Evolutionary conservation across 1,140 invertebrate genomes (phyloP).

Genomic region (Daktulosphaira vitifoliae): DNA sequence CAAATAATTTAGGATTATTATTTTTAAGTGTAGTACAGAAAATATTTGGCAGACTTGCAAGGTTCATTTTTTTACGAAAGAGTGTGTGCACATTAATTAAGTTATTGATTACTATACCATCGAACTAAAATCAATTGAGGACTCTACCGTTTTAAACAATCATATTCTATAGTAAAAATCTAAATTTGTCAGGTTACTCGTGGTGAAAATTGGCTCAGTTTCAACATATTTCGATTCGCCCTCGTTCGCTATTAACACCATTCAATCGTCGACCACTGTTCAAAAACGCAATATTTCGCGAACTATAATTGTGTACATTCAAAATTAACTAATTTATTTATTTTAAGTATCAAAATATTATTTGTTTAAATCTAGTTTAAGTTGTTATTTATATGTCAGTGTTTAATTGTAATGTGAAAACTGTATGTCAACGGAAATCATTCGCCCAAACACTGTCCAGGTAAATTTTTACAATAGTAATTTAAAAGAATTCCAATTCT

Average conservation of each 20-base stretch:
- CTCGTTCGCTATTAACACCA: conserved; percentile 30
- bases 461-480: no score
- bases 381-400: background rate
- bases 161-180: conserved; percentile 30
- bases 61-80: no score
- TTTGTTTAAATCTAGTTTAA: no score
- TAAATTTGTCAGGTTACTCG: conserved; percentile 32
- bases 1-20: no score
- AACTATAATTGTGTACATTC: conserved; percentile 21
- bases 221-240: conserved; percentile 31
- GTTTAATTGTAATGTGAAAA: conserved; percentile 24
- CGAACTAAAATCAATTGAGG: no score
- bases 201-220: conserved; percentile 4
- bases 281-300: conserved; percentile 33
- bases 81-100: no score
- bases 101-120: no score
- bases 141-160: conserved; percentile 5
- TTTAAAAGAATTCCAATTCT: no score
- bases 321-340: conserved; percentile 17
- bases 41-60: no score
- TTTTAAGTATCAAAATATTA: no score
- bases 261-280: conserved; percentile 31
- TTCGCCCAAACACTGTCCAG: background rate
- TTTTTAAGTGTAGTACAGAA: no score
- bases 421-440: background rate